Evolutionary conservation across 2,888 invertebrate genomes (phyloP).

Genomic region (Unio delphinus): DNA sequence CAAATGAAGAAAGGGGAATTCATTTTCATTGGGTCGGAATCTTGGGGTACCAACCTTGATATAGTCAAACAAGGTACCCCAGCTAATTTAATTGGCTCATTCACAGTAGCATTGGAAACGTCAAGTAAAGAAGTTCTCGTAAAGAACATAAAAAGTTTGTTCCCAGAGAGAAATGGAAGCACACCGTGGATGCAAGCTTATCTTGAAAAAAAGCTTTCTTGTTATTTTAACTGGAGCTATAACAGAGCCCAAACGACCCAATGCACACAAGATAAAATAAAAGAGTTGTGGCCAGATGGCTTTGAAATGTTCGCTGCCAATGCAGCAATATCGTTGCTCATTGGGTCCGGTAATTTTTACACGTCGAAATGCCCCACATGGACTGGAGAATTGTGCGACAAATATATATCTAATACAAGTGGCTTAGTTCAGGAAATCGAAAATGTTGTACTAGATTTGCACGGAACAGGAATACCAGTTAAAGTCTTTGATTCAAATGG

Average conservation of each 20-base stretch:
- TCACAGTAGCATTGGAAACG: slow-evolving; percentile 16
- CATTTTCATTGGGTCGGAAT: slow-evolving; percentile 36
- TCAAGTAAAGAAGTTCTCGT: slow-evolving; percentile 2
- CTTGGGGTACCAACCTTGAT: slow-evolving; percentile 19
- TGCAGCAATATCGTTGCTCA: slow-evolving; percentile 12
- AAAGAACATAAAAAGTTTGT: slow-evolving; percentile 1
- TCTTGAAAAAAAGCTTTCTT: slow-evolving; percentile 6
- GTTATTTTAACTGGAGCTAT: slow-evolving; percentile 13
- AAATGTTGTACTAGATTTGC: slow-evolving; percentile 3
- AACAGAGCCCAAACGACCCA: slow-evolving; percentile 1
- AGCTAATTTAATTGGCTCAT: slow-evolving; percentile 20
- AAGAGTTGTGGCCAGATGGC: slow-evolving; percentile 8
- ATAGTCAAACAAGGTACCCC: slow-evolving; percentile 9
- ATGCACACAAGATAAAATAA: too few relatives aligned
- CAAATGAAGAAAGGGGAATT: slow-evolving; percentile 24
- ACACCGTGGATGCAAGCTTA: slow-evolving; percentile 14
- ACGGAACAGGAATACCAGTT: slow-evolving; percentile 1
- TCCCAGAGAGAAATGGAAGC: neutral
- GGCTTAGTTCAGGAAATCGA: slow-evolving; percentile 2
- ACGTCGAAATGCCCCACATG: slow-evolving; percentile 7
- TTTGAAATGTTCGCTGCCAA: slow-evolving; percentile 12
- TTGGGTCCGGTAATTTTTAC: slow-evolving; percentile 12
- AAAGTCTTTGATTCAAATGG: slow-evolving; percentile 17
- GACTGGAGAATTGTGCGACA: slow-evolving; percentile 8
- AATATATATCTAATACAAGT: slow-evolving; percentile 1